These are phyloP conservation scores for Pachypsylla venusta DNA, from an alignment of 1,140 invertebrate genomes.

Conservation along the genomic window DNA sequence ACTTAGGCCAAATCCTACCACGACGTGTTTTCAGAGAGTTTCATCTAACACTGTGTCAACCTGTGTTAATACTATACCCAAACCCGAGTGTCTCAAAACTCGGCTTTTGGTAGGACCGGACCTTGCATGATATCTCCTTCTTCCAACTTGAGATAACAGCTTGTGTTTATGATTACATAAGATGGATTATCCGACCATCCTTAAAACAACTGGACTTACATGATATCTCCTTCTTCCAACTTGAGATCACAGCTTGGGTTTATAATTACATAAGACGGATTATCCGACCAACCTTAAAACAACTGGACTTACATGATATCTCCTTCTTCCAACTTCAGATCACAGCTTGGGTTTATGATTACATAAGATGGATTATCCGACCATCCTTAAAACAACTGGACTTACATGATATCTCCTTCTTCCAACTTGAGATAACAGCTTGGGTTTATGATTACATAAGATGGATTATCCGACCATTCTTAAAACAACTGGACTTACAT, in stretches of 20 bases:
- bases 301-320: slow-evolving; percentile 84
- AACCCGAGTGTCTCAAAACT: no score
- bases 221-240: slow-evolving; percentile 88
- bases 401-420: slow-evolving; percentile 90
- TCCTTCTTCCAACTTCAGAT: slow-evolving; percentile 87
- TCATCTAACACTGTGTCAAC: no score
- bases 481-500: no score
- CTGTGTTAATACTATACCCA: no score
- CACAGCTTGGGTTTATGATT: slow-evolving; percentile 96
- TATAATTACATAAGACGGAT: slow-evolving; percentile 93
- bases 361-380: slow-evolving; percentile 88
- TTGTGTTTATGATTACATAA: slow-evolving; percentile 98
- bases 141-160: slow-evolving; percentile 89
- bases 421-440: slow-evolving; percentile 92
- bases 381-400: no score
- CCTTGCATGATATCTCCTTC: slow-evolving; percentile 90
- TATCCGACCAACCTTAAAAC: slow-evolving; percentile 47
- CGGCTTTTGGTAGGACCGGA: no score
- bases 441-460: slow-evolving; percentile 97
- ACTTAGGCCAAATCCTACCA: no score
- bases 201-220: no score
- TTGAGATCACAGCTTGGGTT: slow-evolving; percentile 96
- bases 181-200: no score
- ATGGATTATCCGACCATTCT: slow-evolving; percentile 81
- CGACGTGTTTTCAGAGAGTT: no score